Conservation (phyloP, 2,797 vertebrate species). For the Liparis tanakae region DNA sequence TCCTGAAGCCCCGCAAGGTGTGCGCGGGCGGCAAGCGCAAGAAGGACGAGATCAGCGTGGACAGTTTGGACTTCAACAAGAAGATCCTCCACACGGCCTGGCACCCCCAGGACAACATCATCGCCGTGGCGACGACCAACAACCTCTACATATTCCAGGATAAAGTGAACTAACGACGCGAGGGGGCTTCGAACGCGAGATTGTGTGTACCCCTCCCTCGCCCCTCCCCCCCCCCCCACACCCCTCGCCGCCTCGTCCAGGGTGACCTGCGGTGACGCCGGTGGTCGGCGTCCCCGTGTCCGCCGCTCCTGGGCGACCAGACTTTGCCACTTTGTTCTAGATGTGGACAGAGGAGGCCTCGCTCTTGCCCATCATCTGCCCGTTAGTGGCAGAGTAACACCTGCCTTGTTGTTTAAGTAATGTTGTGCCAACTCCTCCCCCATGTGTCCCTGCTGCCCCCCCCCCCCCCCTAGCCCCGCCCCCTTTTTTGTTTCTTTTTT, state of each 20-base stretch:
- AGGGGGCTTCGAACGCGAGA: constrained; percentile 22
- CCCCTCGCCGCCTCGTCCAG: constrained; percentile 40
- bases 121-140: constrained; percentile 99
- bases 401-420: constrained; percentile 79
- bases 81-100: constrained; percentile 99
- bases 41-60: constrained; percentile 99
- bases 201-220: constrained; percentile 12
- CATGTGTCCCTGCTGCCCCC: neutral
- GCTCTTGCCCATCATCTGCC: constrained; percentile 61
- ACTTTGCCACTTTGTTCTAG: constrained; percentile 74
- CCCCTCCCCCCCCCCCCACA: too few species aligned
- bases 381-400: constrained; percentile 70
- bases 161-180: constrained; percentile 91
- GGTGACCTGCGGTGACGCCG: constrained; percentile 52
- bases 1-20: constrained; percentile 95
- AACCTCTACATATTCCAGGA: constrained; percentile 99
- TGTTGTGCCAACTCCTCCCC: constrained; percentile 77
- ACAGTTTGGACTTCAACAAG: constrained; percentile 99
- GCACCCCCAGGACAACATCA: constrained; percentile 99
- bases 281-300: constrained; percentile 59
- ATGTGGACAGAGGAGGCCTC: constrained; percentile 71
- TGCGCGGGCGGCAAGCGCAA: constrained; percentile 96
- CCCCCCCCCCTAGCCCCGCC: neutral
- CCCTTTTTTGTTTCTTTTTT: constrained; percentile 30
- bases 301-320: constrained; percentile 59